Base-by-base conservation (phyloP, 2,113 vertebrate species). In the Hemicordylus capensis region DNA sequence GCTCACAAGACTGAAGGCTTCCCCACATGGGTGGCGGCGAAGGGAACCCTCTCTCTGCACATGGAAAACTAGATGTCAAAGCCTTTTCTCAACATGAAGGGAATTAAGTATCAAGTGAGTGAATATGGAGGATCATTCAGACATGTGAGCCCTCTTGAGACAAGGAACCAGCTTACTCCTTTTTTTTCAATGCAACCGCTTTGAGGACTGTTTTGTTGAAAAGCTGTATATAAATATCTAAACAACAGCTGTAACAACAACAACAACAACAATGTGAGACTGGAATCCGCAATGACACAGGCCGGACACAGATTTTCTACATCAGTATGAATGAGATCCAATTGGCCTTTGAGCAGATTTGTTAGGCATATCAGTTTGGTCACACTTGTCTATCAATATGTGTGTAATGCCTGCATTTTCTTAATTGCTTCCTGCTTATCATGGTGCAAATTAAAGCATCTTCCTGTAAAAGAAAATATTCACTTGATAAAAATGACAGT, bases 381-480 rank as follows among this genome's bases (percentile, higher is more conserved):
- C n/a, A 92, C 54, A 48, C 24, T 70, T 61, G 39, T 2, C 39
- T 88, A 63, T 22, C 69, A 64, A 82, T 86, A 83, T 58, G 72
- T 2, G 4, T 4, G 76, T n/a, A 61, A 10, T n/a, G 15, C 54
- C 76, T 20, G 4, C 14, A 72, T 79, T 83, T 81, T 76, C n/a
- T 80, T 82, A 37, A 74, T 89, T 89, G 86, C 44, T 90, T 81
- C 80, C 19, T 64, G 58, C 77, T 4, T 5, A 89, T 7, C 67
- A 39, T 58, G 85, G 69, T 80, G 79, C 1, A 90, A 73, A 89
- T 81, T 64, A 80, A 80, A 44, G 7, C 1, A 1, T 76, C 66
- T 88, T 73, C 48, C 34, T 39, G 0, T 10, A 72, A 63, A 87
- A 93, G 87, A 4, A 80, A 88, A 80, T 22, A 81, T 79, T 37